Conservation (phyloP, 2,797 vertebrate genomes). For the Enteromius fasciolatus region DNA sequence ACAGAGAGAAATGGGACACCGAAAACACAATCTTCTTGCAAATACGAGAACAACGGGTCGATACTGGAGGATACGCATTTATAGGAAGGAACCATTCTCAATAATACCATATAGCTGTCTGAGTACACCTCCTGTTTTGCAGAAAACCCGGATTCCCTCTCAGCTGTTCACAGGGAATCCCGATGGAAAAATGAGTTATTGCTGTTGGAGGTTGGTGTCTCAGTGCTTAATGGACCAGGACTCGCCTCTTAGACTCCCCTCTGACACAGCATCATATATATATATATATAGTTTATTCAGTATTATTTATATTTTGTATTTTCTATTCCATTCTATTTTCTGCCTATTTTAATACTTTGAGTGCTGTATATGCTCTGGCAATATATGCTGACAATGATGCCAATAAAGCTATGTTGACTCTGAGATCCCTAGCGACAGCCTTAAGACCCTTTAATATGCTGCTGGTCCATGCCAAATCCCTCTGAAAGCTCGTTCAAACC, state of each 20-base stretch:
- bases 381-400: constrained; percentile 14
- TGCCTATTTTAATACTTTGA: neutral
- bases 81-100: neutral
- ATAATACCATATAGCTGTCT: neutral
- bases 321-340: neutral
- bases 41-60: constrained; percentile 1
- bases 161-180: constrained; percentile 33
- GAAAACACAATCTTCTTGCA: neutral
- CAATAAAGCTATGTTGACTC: constrained; percentile 31
- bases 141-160: constrained; percentile 23
- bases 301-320: neutral
- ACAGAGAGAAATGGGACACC: neutral
- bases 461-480: constrained; percentile 23
- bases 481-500: constrained; percentile 11
- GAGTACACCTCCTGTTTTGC: neutral
- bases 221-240: constrained; percentile 21
- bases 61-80: neutral
- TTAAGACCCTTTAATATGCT: constrained; percentile 31
- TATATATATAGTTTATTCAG: neutral
- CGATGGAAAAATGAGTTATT: constrained; percentile 26
- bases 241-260: neutral
- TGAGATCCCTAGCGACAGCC: constrained; percentile 20
- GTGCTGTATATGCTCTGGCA: constrained; percentile 3
- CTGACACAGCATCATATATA: neutral
- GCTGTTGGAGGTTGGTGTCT: constrained; percentile 18